Evolutionary conservation across 2,888 invertebrate genomes (phyloP), one percentile per base, ranked within the genome.

Genomic region (Hydriomena furcata): DNA sequence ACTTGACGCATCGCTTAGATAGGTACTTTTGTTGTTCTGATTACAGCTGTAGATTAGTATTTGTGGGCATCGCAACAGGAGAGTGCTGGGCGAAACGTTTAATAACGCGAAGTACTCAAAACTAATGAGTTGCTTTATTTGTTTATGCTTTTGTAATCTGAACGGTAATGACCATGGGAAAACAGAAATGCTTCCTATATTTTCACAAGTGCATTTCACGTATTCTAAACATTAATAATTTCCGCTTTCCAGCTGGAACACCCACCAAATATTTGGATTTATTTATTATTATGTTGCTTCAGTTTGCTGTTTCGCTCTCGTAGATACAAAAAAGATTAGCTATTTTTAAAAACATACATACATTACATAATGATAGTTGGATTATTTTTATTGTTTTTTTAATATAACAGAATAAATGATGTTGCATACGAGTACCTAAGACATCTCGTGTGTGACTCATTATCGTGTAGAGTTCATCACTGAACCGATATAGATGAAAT

Each of bases 61-160:
- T 21, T 13, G 32, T 17, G 17, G 17, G 11, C 31, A 36, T 32
- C 24, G 37, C 23, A 43, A 50, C 36, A 31, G 24, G 12, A 38
- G 32, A 43, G 32, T 40, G 42, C 38, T 37, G 21, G 32, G 38
- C 20, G 38, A 44, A 50, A 31, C 42, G 11, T 25, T 8, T 12
- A 38, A 25, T 8, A 35, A 40, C 24, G 41, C 24, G 30, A 45
- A 46, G 45, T 31, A 45, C 46, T 41, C 45, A 41, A 41, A 51
- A 51, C 46, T 24, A 46, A 32, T 41, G 45, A 52, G 31, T 32
- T 28, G 38, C 25, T 45, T 42, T 41, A 46, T 45, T 51, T 51
- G 40, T 37, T 45, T 45, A 44, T 40, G 34, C 20, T 37, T 44
- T 41, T 17, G 40, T 7, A 51, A 27, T 30, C 34, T 31, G 32